Percentiles rank a stretch among this genome's conserved stretches.
Conservation (phyloP, 2,888 invertebrate species). For the Caenorhabditis imperialis region DNA sequence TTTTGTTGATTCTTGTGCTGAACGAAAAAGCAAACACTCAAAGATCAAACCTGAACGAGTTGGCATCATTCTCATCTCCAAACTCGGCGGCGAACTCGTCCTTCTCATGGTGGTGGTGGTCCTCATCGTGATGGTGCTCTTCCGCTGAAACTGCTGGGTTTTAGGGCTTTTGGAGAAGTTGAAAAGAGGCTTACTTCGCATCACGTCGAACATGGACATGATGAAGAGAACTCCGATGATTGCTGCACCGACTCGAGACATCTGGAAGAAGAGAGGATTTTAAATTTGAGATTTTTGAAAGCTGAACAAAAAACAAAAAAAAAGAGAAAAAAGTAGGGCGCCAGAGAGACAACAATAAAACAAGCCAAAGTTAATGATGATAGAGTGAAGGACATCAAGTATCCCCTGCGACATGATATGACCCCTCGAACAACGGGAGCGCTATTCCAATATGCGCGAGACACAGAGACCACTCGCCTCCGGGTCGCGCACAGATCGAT, state of each 20-base stretch:
- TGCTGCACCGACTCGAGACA: constrained; percentile 36
- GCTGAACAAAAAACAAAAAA: no score
- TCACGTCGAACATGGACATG: constrained; percentile 62
- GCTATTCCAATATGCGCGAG: constrained; percentile 40
- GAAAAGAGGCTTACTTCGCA: constrained; percentile 45
- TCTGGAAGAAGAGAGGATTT: constrained; percentile 25
- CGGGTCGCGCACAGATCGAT: constrained; percentile 22
- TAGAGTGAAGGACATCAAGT: no score
- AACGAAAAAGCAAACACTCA: no score
- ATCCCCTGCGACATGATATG: no score
- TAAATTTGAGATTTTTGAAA: neutral
- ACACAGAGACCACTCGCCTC: constrained; percentile 11
- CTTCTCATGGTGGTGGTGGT: constrained; percentile 58
- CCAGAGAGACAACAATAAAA: no score
- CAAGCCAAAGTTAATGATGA: no score
- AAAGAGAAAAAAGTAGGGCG: no score
- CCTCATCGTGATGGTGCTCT: constrained; percentile 58
- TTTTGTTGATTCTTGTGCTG: no score
- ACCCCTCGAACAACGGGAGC: constrained; percentile 27
- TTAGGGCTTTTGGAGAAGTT: neutral
- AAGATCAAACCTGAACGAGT: constrained; percentile 29
- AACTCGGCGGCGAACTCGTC: constrained; percentile 70
- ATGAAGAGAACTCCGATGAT: constrained; percentile 52
- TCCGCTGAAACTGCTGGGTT: constrained; percentile 39
- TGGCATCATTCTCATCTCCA: constrained; percentile 54